Base-by-base conservation (phyloP, 2,888 invertebrate species). In the Willowsia nigromaculata region DNA sequence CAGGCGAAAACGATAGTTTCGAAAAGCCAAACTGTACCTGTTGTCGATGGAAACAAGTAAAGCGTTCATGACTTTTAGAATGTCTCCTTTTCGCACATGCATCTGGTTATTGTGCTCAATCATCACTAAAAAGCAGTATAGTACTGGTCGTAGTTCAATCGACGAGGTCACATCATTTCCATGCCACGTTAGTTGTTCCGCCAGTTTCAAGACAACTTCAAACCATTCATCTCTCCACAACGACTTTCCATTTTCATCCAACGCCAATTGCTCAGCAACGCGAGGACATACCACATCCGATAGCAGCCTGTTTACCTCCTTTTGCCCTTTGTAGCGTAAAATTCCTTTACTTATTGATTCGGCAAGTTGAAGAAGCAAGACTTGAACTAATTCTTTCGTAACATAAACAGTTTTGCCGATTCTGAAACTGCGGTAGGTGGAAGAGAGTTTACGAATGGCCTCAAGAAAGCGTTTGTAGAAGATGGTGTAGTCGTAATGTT, bases 391-490 rank as follows among this genome's bases (percentile, higher is more conserved):
- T 15, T 71, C 33, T 11, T 71, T 74, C 0, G 82, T 47, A 0
- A n/a, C 7, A 27, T 59, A 82, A 5, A 47, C 33, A 30, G 37
- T 22, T 40, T 74, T 82, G 0, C 40, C 71, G 27, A 82, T 37
- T n/a, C n/a, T 43, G 30, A 82, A 71, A 3, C 11, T 37, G 13
- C 62, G n/a, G 1, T 33, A n/a, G 9, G 43, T 43, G 3, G 0
- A 7, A 15, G 43, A 56, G 15, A 87, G 71, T 0, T 37, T 15
- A 25, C 74, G 71, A n/a, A 82, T 40, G 0, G 25, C 40, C 40
- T 87, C 87, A 15, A 87, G 22, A 22, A 87, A 87, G 2, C 82
- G 68, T 15, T 82, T 71, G 22, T 87, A 87, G 40, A 87, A 87
- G 15, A 81, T 74, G 7, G 74, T 47, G 22, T 13, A 87, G 65